Conservation (phyloP, 2,888 invertebrate species). For the Hyles lineata region DNA sequence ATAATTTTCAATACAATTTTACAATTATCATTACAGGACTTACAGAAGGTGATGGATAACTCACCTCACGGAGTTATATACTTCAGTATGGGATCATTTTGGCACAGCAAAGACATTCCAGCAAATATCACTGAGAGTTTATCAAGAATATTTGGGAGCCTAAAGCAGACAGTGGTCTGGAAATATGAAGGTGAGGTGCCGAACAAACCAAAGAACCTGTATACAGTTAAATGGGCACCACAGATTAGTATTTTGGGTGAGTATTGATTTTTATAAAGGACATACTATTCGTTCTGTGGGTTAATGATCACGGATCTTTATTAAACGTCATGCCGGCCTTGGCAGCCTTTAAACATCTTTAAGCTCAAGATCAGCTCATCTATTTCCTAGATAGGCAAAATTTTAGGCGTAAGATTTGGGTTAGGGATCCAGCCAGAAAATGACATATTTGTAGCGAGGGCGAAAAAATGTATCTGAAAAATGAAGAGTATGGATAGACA, state of each 20-base stretch:
- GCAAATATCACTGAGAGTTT: slow-evolving; percentile 50
- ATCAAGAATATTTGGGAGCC: slow-evolving; percentile 55
- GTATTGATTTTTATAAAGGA: not conserved
- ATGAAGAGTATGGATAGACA: no score
- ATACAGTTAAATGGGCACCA: slow-evolving; percentile 70
- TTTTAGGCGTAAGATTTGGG: no score
- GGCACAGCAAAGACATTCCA: slow-evolving; percentile 58
- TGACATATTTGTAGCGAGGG: no score
- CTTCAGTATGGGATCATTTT: slow-evolving; percentile 68
- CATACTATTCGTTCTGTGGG: no score
- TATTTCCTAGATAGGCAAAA: no score
- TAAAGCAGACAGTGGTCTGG: slow-evolving; percentile 70
- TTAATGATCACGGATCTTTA: no score
- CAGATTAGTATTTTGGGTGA: slow-evolving; percentile 70
- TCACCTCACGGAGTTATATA: slow-evolving; percentile 66
- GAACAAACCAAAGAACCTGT: slow-evolving; percentile 63
- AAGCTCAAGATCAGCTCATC: no score
- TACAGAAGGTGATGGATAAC: slow-evolving; percentile 66
- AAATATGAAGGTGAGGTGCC: slow-evolving; percentile 65
- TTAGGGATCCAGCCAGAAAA: no score
- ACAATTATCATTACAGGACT: slow-evolving; percentile 52
- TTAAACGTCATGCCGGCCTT: no score
- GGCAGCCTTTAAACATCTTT: no score
- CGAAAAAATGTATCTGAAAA: no score
- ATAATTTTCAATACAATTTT: not conserved